Conservation (phyloP, 2,888 invertebrate species). For the Phrixothrix hirtus region DNA sequence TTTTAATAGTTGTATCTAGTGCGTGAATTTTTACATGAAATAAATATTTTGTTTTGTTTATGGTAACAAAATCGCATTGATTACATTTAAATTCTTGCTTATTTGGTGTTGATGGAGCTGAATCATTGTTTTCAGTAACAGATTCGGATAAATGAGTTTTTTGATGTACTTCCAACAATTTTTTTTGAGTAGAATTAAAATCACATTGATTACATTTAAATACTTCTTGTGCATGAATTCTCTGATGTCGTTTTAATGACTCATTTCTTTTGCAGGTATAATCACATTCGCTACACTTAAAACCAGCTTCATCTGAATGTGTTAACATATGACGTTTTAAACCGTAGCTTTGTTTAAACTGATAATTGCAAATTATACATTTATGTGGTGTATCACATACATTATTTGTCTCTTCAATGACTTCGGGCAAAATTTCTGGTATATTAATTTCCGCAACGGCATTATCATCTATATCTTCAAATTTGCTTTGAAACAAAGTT, state of each 20-base stretch:
- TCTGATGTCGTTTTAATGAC: constrained; percentile 2
- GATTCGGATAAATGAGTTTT: no score
- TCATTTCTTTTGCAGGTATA: not conserved
- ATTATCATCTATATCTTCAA: not conserved
- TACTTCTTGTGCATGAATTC: constrained; percentile 2
- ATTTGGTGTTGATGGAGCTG: not conserved
- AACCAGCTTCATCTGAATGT: not conserved
- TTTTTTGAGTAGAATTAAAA: not conserved
- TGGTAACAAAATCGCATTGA: not conserved
- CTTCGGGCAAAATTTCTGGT: no score
- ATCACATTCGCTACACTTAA: constrained; percentile 7
- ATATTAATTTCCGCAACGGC: not conserved
- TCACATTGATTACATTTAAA: constrained; percentile 2
- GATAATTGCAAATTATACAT: constrained; percentile 2
- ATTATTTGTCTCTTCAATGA: not conserved
- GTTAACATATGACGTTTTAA: constrained; percentile 4
- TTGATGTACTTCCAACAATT: constrained; percentile 1
- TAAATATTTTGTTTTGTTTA: no score
- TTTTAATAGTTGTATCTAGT: no score
- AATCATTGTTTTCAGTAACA: not conserved
- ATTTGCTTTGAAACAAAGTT: not conserved
- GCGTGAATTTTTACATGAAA: no score
- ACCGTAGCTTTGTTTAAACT: constrained; percentile 3
- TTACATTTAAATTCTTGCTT: constrained; percentile 3
- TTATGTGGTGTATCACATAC: not conserved